These are phyloP conservation scores for Tuta absoluta DNA, from an alignment of 2,888 invertebrate species.

Conservation along the genomic window DNA sequence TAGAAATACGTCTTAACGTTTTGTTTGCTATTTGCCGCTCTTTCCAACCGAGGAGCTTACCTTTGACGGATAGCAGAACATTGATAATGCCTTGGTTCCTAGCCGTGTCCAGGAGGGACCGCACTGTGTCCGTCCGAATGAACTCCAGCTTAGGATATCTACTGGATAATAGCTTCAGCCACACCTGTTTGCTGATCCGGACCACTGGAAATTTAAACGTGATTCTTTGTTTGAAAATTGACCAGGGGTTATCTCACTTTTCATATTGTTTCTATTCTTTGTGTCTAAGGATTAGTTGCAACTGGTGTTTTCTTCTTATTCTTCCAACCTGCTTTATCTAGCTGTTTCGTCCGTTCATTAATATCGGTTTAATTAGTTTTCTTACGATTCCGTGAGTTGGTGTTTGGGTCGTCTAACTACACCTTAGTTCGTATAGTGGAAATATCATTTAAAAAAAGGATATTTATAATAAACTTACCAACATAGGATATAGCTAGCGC, in stretches of 20 bases:
- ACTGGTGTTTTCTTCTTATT: too few species aligned
- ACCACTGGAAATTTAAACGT: constrained; percentile 69
- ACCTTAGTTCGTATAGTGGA: too few species aligned
- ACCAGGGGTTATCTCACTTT: background rate
- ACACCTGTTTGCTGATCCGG: constrained; percentile 76
- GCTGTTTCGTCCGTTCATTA: background rate
- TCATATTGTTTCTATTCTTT: background rate
- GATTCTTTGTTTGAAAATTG: background rate
- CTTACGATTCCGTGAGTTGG: background rate
- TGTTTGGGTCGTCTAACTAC: too few species aligned
- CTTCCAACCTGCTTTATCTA: background rate
- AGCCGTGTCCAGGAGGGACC: constrained; percentile 86
- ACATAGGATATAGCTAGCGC: constrained; percentile 68
- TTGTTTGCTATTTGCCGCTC: background rate
- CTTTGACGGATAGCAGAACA: constrained; percentile 84
- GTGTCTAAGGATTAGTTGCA: too few species aligned
- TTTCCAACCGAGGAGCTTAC: constrained; percentile 54
- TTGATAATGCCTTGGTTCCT: constrained; percentile 88
- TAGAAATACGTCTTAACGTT: too few species aligned
- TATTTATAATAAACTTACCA: constrained; percentile 49
- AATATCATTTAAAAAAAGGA: background rate
- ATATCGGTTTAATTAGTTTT: too few species aligned
- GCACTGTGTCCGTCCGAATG: constrained; percentile 82
- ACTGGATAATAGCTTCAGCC: constrained; percentile 80
- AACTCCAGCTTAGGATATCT: constrained; percentile 83